Conservation (phyloP, 2,888 invertebrate genomes). For the Eupithecia tripunctaria region DNA sequence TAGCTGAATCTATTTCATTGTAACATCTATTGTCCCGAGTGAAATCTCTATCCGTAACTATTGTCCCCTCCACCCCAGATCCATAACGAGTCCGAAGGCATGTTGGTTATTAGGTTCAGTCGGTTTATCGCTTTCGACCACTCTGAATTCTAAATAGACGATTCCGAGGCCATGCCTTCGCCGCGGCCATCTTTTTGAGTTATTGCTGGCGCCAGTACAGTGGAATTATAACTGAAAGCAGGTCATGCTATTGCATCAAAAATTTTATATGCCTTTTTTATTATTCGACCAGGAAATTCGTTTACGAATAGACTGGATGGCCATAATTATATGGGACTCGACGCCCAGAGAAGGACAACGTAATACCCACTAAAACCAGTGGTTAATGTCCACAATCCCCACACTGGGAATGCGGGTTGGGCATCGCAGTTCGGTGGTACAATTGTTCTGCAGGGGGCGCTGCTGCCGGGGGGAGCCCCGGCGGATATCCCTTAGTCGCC, state of each 20-base stretch:
- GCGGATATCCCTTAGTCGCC: too few species aligned
- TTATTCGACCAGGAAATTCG: too few species aligned
- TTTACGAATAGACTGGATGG: too few species aligned
- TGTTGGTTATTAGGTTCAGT: slow-evolving; percentile 62
- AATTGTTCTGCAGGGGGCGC: too few species aligned
- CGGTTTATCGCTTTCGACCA: slow-evolving; percentile 58
- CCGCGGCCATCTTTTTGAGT: slow-evolving; percentile 4
- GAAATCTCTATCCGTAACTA: slow-evolving; percentile 6
- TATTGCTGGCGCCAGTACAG: slow-evolving; percentile 1
- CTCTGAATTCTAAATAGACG: slow-evolving; percentile 61
- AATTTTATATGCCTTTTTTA: too few species aligned
- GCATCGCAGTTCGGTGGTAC: too few species aligned
- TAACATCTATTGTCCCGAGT: slow-evolving; percentile 6
- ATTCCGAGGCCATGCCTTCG: slow-evolving; percentile 14
- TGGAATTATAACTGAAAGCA: neutral
- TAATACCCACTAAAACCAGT: too few species aligned
- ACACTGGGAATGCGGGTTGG: too few species aligned
- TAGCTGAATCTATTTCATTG: neutral
- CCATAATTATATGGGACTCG: too few species aligned
- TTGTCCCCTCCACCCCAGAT: slow-evolving; percentile 4
- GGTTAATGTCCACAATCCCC: too few species aligned
- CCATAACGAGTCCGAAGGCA: slow-evolving; percentile 56
- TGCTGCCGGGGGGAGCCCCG: too few species aligned
- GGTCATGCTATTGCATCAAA: neutral
- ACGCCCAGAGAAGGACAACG: too few species aligned